A percentile compares a stretch with the other conserved stretches of the same genome.
Conservation (phyloP, 1,140 invertebrate genomes). For the Drosophila pseudoobscura region DNA sequence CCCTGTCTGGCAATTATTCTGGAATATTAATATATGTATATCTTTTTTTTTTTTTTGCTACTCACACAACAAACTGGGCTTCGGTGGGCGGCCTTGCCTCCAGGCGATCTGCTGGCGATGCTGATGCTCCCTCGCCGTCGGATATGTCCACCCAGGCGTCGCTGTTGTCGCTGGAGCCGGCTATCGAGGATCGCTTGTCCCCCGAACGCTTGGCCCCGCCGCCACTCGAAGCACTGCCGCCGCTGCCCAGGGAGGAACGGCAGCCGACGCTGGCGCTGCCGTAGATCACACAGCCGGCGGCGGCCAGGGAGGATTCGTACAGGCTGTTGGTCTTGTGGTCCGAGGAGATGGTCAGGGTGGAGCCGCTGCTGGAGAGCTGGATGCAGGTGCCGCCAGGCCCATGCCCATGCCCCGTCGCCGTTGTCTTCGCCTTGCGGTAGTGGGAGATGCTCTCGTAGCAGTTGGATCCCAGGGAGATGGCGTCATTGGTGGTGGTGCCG, state of each 20-base stretch:
- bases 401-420: slow-evolving; percentile 12
- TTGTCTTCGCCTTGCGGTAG: slow-evolving; percentile 75
- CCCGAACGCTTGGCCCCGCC: slow-evolving; percentile 23
- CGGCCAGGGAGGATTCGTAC: slow-evolving; percentile 84
- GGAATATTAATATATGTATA: too few species aligned
- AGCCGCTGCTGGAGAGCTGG: slow-evolving; percentile 83
- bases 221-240: slow-evolving; percentile 35
- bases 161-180: slow-evolving; percentile 85
- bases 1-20: too few species aligned
- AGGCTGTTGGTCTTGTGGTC: slow-evolving; percentile 88
- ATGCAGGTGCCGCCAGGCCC: slow-evolving; percentile 73
- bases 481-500: slow-evolving; percentile 38
- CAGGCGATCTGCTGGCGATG: not conserved
- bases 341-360: slow-evolving; percentile 85
- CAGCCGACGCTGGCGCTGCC: slow-evolving; percentile 80
- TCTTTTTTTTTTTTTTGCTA: slow-evolving; percentile 13
- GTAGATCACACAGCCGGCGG: slow-evolving; percentile 80
- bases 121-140: slow-evolving; percentile 75
- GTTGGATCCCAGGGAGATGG: slow-evolving; percentile 84
- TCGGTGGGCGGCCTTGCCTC: slow-evolving; percentile 31
- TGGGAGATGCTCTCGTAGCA: slow-evolving; percentile 86
- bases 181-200: slow-evolving; percentile 73
- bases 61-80: slow-evolving; percentile 84
- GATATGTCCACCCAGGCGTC: slow-evolving; percentile 88
- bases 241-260: slow-evolving; percentile 58